Evolutionary conservation across 2,888 invertebrate genomes (phyloP).

Genomic region (Zonitis immaculata): DNA sequence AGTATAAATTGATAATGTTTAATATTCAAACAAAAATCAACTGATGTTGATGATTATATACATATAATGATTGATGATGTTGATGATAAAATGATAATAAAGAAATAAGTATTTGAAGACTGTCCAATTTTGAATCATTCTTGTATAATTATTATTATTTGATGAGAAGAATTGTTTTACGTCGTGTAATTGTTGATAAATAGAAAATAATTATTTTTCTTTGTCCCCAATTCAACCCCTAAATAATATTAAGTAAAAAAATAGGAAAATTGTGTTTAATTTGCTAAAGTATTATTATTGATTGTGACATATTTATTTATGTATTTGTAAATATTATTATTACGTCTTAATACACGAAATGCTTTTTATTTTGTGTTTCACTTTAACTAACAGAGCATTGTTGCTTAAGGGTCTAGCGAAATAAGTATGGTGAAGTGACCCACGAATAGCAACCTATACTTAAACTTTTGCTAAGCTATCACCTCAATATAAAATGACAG

Average conservation of each 20-base stretch:
- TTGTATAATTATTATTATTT: constrained; percentile 4
- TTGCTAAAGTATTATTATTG: constrained; percentile 16
- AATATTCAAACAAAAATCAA: not conserved
- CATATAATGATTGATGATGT: too few species aligned
- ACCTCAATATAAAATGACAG: too few species aligned
- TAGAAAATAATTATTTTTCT: constrained; percentile 5
- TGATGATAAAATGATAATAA: not conserved
- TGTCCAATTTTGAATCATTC: constrained; percentile 24
- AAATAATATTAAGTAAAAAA: too few species aligned
- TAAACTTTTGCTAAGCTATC: too few species aligned
- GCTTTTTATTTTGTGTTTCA: constrained; percentile 21
- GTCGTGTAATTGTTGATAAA: constrained; percentile 8
- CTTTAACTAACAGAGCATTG: too few species aligned
- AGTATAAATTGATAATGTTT: constrained; percentile 5
- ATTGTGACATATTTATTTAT: constrained; percentile 23
- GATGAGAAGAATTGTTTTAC: not conserved
- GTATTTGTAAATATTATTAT: constrained; percentile 35
- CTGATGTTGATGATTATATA: constrained; percentile 4
- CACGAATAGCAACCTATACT: too few species aligned
- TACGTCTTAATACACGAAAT: constrained; percentile 35
- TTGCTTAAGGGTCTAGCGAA: too few species aligned
- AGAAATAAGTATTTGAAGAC: constrained; percentile 22
- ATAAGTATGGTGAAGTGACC: too few species aligned
- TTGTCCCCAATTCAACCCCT: not conserved
- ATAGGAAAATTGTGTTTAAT: constrained; percentile 14